Evolutionary conservation across 2,797 vertebrate species (phyloP).

Genomic region (Phataginus tricuspis): DNA sequence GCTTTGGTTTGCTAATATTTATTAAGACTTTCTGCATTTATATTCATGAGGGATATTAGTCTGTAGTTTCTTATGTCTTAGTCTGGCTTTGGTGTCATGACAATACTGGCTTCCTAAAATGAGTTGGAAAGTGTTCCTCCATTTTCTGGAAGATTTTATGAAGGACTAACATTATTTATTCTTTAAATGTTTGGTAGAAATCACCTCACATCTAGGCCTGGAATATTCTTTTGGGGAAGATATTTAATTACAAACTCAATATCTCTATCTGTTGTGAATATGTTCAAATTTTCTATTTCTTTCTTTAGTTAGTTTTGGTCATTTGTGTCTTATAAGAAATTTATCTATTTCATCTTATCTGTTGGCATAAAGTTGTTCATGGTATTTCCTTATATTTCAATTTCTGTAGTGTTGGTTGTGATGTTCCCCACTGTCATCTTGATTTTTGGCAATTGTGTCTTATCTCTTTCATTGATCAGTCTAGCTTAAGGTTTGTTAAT

Average conservation of each 20-base stretch:
- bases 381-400: not conserved
- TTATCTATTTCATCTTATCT: not conserved
- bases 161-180: not conserved
- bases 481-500: not conserved
- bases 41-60: not conserved
- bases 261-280: not conserved
- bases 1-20: not conserved
- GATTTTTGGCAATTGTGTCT: not conserved
- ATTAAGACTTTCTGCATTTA: not conserved
- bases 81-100: not conserved
- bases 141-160: not conserved
- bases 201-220: not conserved
- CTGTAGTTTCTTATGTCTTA: not conserved
- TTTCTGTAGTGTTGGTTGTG: not conserved
- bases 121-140: not conserved
- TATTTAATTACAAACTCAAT: not conserved
- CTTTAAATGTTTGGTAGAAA: not conserved
- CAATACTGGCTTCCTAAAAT: not conserved
- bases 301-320: not conserved
- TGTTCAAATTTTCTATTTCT: not conserved
- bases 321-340: not conserved
- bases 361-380: not conserved
- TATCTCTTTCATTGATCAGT: not conserved
- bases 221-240: not conserved
- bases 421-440: not conserved